Base-by-base conservation (phyloP, 2,113 vertebrate species). In the Cyphomyrus discorhynchus region DNA sequence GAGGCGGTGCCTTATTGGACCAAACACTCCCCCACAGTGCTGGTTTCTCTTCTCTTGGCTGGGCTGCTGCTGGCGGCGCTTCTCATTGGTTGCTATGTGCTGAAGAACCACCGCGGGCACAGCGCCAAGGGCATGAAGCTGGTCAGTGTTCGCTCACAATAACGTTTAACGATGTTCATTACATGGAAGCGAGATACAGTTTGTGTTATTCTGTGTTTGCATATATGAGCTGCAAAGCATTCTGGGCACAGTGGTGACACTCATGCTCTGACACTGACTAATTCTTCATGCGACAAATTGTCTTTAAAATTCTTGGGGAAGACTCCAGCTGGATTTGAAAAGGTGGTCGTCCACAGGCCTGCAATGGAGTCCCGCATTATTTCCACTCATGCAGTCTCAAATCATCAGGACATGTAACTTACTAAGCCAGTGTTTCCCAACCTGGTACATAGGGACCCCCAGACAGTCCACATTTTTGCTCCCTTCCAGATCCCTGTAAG, bases 11-110 rank as follows among this genome's bases (percentile, higher is more conserved):
- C 94, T 90, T 91, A 84, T 1, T 93, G 93, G 93, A 92, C 94
- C 91, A 96, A 94, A 89, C 93, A 94, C n/a, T 96, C 97, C 2
- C 96, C 96, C 92, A 94, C 95, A 91, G 98, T 97, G 0, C 93
- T 99, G 93, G 97, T 98, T 2, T 96, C 97, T 6, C n/a, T 99
- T 94, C 95, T 99, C 62, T 96, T 97, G 11, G 91, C 96, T 0
- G 98, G 98, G 3, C 90, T 98, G 87, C 21, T 98, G 93, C 93
- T 98, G 93, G 98, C 97, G 0, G 92, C 94, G 83, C 92, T 98
- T 93, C 96, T 98, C 39, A 92, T 96, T 45, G 96, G 94, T 0
- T 96, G 95, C 0, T 98, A 98, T 66, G 96, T 96, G 93, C 93
- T 98, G 92, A 97, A 97, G 95, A 96, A 92, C 89, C 95, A 97